Conservation (phyloP, 2,113 vertebrate genomes). For the Chionis minor region DNA sequence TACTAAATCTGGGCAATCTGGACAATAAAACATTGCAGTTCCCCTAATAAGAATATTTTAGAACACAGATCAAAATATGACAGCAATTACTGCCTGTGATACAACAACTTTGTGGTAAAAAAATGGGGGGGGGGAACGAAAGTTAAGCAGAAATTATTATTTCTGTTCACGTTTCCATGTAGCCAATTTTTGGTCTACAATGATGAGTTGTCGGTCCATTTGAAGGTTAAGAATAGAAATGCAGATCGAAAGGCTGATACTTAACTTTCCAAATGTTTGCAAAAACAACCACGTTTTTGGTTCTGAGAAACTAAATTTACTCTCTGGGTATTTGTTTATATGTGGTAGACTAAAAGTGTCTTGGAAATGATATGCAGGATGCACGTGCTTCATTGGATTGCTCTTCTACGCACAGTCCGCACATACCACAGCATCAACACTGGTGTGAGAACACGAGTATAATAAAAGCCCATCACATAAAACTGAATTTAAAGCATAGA, state of each 20-base stretch:
- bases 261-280: background rate
- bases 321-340: constrained; percentile 22
- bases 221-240: background rate
- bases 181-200: background rate
- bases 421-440: background rate
- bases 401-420: background rate
- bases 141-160: constrained; percentile 9
- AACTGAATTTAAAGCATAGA: background rate
- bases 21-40: constrained; percentile 46
- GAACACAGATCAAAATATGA: constrained; percentile 36
- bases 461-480: background rate
- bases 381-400: background rate
- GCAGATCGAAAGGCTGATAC: background rate
- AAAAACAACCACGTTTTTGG: background rate
- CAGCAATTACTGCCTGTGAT: constrained; percentile 38
- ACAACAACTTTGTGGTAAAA: constrained; percentile 10
- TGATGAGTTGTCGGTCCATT: background rate
- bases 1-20: constrained; percentile 55
- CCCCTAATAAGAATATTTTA: constrained; percentile 42
- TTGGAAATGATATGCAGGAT: background rate
- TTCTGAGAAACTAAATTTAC: background rate
- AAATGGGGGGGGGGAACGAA: background rate
- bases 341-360: background rate
- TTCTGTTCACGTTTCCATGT: background rate
- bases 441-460: background rate